A percentile compares a stretch with the other conserved stretches of the same genome.
These are phyloP conservation scores for Melieria picta DNA, from an alignment of 2,888 invertebrate species.

Conservation along the genomic window DNA sequence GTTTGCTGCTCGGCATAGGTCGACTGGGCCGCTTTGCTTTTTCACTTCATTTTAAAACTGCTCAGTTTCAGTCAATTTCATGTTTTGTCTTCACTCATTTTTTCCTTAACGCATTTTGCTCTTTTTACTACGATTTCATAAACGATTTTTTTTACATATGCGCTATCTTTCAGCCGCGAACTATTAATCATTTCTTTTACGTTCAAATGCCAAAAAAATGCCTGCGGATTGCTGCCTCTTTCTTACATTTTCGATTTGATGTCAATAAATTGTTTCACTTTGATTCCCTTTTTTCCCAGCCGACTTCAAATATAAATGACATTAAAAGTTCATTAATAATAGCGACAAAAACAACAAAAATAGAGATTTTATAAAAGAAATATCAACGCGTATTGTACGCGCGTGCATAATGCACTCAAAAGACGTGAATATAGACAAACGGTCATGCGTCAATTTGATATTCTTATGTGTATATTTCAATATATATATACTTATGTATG, in stretches of 20 bases:
- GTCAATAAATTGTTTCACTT: constrained; percentile 56
- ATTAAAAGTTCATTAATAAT: constrained; percentile 59
- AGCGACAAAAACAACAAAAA: constrained; percentile 7
- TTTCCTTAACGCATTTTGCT: constrained; percentile 2
- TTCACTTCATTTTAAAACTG: constrained; percentile 12
- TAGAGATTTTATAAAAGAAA: constrained; percentile 16
- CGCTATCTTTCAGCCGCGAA: constrained; percentile 6
- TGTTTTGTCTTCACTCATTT: constrained; percentile 1
- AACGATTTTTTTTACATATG: not conserved
- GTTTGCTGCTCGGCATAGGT: not conserved
- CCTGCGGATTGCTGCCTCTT: constrained; percentile 33
- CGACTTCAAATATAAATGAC: constrained; percentile 45
- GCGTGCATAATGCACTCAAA: constrained; percentile 18
- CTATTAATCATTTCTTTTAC: constrained; percentile 36
- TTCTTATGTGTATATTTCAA: constrained; percentile 5
- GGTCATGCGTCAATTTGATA: constrained; percentile 28
- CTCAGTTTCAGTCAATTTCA: constrained; percentile 3
- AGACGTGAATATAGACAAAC: constrained; percentile 17
- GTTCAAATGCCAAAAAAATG: constrained; percentile 33
- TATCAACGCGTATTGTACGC: constrained; percentile 24
- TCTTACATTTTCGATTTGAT: constrained; percentile 51
- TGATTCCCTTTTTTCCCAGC: constrained; percentile 42
- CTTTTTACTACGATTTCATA: constrained; percentile 1
- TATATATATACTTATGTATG: not conserved
- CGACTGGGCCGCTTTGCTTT: constrained; percentile 8